Base-by-base conservation (phyloP, 2,797 vertebrate genomes). In the Emys orbicularis region DNA sequence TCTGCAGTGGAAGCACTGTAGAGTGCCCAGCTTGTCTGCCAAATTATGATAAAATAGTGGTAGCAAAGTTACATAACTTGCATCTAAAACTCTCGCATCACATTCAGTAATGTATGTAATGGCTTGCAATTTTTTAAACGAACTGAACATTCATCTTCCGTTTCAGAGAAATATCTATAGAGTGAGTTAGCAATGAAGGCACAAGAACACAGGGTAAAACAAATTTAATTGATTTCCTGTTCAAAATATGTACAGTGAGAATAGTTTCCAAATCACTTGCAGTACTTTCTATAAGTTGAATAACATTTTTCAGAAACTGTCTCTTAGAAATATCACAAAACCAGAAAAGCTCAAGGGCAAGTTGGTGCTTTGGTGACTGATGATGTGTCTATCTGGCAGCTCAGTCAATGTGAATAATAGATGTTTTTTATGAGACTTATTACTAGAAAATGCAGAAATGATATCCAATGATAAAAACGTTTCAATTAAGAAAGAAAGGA, bases 21-120 rank as follows among this genome's bases (percentile, higher is more conserved):
- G 91, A 13, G 88, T 94, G 89, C 88, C 96, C 92, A 95, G 37
- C 94, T 94, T 95, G 94, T 96, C 94, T 92, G 92, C 91, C 81
- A 97, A 96, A 97, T 97, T 96, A 94, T 96, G 96, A 96, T 96
- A 94, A 95, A 96, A 92, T 90, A 90, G 92, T 84, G 77, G 90
- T 85, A 34, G 44, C 10, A 23, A 80, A 80, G 56, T 83, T 96
- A 87, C 61, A 65, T 97, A 92, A 94, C 91, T 96, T 97, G 89
- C 27, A 81, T 47, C 85, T 61, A n/a, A 85, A 92, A 77, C 21
- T 53, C 0, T 0, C 23, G 81, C 89, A 3, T 34, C 82, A 8
- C 89, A 94, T 80, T 23, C 21, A 61, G 37, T 59, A 83, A 72
- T 81, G 77, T 65, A 1, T 50, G 3, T 57, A 34, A 97, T 94